These are phyloP conservation scores for Erynnis tages DNA, from an alignment of 2,888 invertebrate species.

Conservation along the genomic window DNA sequence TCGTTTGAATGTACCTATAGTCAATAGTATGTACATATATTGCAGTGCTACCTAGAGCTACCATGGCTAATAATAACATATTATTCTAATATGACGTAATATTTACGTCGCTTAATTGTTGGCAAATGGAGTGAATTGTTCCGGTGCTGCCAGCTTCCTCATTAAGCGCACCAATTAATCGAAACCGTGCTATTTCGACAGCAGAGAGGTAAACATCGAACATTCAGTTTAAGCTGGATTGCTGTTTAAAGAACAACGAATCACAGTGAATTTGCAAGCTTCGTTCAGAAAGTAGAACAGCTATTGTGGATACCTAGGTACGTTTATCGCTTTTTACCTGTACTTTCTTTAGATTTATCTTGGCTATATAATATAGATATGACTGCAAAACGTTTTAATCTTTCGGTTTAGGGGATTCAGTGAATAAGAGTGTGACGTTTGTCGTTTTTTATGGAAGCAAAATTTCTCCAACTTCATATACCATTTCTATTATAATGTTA, in stretches of 20 bases:
- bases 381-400: too few relatives aligned
- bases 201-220: slow-evolving; percentile 55
- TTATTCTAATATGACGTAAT: slow-evolving; percentile 50
- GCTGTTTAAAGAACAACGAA: slow-evolving; percentile 5
- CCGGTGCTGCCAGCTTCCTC: slow-evolving; percentile 78
- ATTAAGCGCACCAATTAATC: slow-evolving; percentile 74
- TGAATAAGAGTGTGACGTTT: too few relatives aligned
- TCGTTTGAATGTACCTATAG: too few relatives aligned
- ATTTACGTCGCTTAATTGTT: slow-evolving; percentile 69
- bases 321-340: not conserved
- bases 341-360: not conserved
- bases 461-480: too few relatives aligned
- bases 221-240: slow-evolving; percentile 4
- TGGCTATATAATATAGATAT: too few relatives aligned
- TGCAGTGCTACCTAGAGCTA: too few relatives aligned
- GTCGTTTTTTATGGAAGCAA: too few relatives aligned
- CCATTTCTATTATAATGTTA: too few relatives aligned
- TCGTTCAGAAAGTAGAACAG: not conserved
- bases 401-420: too few relatives aligned
- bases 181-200: slow-evolving; percentile 54
- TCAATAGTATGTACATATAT: too few relatives aligned
- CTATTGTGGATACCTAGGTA: not conserved
- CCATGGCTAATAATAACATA: too few relatives aligned
- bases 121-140: slow-evolving; percentile 73
- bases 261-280: not conserved